Evolutionary conservation across 2,888 invertebrate species (phyloP).

Genomic region (Unio delphinus): DNA sequence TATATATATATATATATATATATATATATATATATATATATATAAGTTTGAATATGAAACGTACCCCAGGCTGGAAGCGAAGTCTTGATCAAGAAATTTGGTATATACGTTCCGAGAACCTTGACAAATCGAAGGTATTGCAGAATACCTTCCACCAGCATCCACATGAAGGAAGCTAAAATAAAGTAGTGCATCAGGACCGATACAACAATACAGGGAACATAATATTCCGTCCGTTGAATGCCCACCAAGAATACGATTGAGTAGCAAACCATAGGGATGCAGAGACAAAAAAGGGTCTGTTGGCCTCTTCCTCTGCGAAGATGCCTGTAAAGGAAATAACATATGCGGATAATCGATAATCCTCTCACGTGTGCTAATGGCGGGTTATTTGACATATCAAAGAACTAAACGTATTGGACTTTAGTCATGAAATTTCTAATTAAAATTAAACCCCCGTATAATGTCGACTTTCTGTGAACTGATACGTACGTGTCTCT

Average conservation of each 20-base stretch:
- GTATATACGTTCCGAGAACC: slow-evolving; percentile 76
- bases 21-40: too few relatives aligned
- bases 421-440: too few relatives aligned
- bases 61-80: slow-evolving; percentile 78
- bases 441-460: too few relatives aligned
- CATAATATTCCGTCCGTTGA: slow-evolving; percentile 61
- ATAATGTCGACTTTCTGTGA: too few relatives aligned
- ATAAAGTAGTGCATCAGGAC: slow-evolving; percentile 79
- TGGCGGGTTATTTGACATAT: too few relatives aligned
- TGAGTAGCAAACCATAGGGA: slow-evolving; percentile 77
- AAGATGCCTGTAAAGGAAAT: slow-evolving; percentile 72
- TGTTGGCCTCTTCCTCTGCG: slow-evolving; percentile 78
- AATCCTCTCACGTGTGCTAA: too few relatives aligned
- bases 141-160: slow-evolving; percentile 79
- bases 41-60: slow-evolving; percentile 10
- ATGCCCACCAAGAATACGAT: slow-evolving; percentile 70
- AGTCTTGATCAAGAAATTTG: slow-evolving; percentile 78
- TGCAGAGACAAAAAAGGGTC: slow-evolving; percentile 78
- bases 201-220: slow-evolving; percentile 76
- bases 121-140: slow-evolving; percentile 81
- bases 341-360: too few relatives aligned
- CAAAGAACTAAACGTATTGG: too few relatives aligned
- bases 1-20: too few relatives aligned
- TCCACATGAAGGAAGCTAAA: slow-evolving; percentile 76
- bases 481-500: too few relatives aligned